Conservation (phyloP, 2,888 invertebrate species). For the Doris montereyensis region DNA sequence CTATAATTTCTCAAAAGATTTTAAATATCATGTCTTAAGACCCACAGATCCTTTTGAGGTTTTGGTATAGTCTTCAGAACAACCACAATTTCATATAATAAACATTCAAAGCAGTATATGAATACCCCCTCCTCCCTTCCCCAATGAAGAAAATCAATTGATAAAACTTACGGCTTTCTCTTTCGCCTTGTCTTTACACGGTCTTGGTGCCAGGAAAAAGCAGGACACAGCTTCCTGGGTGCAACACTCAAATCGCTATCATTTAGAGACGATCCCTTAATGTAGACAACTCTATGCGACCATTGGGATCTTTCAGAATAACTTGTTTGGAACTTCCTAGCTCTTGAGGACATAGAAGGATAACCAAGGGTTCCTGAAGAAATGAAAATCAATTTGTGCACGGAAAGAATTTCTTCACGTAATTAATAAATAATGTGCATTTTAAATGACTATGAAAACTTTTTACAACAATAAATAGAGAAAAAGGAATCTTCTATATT, state of each 20-base stretch:
- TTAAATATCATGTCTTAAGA: too few relatives aligned
- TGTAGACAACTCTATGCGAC: slow-evolving; percentile 97
- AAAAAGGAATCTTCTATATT: too few relatives aligned
- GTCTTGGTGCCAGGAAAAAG: slow-evolving; percentile 95
- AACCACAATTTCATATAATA: too few relatives aligned
- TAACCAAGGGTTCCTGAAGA: slow-evolving; percentile 90
- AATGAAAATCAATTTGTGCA: too few relatives aligned
- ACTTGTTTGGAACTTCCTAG: slow-evolving; percentile 97
- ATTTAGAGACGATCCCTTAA: slow-evolving; percentile 95
- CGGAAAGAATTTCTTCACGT: too few relatives aligned
- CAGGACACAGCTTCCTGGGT: slow-evolving; percentile 99
- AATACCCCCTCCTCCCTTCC: too few relatives aligned
- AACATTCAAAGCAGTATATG: too few relatives aligned
- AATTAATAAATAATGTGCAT: not conserved
- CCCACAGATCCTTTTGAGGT: too few relatives aligned
- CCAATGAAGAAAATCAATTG: too few relatives aligned
- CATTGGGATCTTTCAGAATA: slow-evolving; percentile 98
- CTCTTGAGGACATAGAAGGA: slow-evolving; percentile 96
- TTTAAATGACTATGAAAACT: not conserved
- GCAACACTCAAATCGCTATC: slow-evolving; percentile 94
- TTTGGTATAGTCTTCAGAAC: too few relatives aligned
- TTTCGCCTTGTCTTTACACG: slow-evolving; percentile 95
- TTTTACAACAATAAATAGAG: not conserved
- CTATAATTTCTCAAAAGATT: too few relatives aligned
- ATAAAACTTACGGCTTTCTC: slow-evolving; percentile 93